phyloP scores from a whole-genome alignment of 2,113 vertebrate genomes.

The Hyperopisus bebe region DNA sequence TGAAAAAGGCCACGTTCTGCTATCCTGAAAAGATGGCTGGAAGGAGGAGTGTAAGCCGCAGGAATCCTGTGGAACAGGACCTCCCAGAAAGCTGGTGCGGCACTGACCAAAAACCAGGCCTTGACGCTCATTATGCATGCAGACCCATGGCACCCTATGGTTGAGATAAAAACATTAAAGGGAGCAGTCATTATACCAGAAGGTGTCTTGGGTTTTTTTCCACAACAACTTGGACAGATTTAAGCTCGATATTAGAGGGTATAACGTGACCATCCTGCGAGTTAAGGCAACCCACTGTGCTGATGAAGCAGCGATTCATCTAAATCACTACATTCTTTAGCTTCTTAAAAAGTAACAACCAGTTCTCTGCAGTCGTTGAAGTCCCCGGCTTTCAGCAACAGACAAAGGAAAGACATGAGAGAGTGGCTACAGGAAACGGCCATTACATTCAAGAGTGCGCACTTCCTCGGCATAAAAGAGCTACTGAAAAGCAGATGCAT shows the following conservation, averaged over 20 bases:
- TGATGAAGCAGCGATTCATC: not conserved
- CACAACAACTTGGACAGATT: not conserved
- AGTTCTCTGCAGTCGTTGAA: not conserved
- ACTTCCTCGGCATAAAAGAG: not conserved
- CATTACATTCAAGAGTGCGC: not conserved
- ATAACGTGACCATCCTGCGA: not conserved
- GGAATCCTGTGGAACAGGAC: constrained; percentile 1
- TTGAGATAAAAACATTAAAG: not conserved
- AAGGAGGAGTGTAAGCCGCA: not conserved
- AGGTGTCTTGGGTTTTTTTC: not conserved
- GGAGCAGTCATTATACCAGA: not conserved
- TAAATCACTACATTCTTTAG: not conserved
- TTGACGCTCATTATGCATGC: not conserved
- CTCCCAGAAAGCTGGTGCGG: not conserved
- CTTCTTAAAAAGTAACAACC: not conserved
- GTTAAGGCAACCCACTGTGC: not conserved
- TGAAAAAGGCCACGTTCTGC: not conserved
- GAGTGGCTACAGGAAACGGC: not conserved
- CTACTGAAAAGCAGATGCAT: not conserved
- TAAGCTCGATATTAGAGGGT: not conserved
- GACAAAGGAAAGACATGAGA: not conserved
- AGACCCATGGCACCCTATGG: not conserved
- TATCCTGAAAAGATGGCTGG: not conserved
- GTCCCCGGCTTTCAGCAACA: not conserved
- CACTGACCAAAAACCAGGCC: not conserved